Base-by-base conservation (phyloP, 2,888 invertebrate genomes). In the Drosophila kanekoi region DNA sequence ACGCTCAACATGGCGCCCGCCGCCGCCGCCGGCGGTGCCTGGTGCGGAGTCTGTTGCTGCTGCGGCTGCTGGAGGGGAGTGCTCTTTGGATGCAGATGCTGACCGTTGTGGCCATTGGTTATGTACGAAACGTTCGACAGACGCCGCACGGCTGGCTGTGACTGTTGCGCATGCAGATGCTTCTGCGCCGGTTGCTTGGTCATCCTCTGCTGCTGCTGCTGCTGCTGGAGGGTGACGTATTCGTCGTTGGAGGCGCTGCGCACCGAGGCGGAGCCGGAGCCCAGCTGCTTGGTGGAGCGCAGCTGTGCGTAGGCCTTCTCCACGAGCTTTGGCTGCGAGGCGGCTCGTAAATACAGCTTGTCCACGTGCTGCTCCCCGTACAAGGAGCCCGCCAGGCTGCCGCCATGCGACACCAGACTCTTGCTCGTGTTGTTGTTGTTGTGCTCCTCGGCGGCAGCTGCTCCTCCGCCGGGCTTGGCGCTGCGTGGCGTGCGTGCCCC, bases 341-440 rank as follows among this genome's bases (percentile, higher is more conserved):
- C 93, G 3, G 94, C 94, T 52, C 94, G 92, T 78, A 96, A 93
- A 90, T 96, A 96, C 18, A 96, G 90, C 51, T 94, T 93, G 88
- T 96, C 96, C 70, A 96, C 96, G 89, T 95, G 95, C 69, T 94
- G 94, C 92, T 96, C 96, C 0, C 95, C 95, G 81, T 95, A 95
- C 18, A 91, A 79, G 62, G 91, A 89, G 58, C 85, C 51, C 4
- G 51, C 14, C 23, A 51, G 23, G 13, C 51, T 51, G 51, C 51
- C 16, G 5, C 51, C 80, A 23, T 68, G 59, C 11, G 48, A 43
- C 14, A 61, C 43, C 3, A 54, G 69, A 13, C 56, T 59, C 51
- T 75, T 81, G 48, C 72, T 72, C 5, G 67, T 84, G 80, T 60
- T 68, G 72, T 51, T 92, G 88, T 77, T 67, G 59, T 81, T 76